These are phyloP conservation scores for Spinus olivaceus DNA, from an alignment of 2,797 vertebrate species.

Conservation along the genomic window DNA sequence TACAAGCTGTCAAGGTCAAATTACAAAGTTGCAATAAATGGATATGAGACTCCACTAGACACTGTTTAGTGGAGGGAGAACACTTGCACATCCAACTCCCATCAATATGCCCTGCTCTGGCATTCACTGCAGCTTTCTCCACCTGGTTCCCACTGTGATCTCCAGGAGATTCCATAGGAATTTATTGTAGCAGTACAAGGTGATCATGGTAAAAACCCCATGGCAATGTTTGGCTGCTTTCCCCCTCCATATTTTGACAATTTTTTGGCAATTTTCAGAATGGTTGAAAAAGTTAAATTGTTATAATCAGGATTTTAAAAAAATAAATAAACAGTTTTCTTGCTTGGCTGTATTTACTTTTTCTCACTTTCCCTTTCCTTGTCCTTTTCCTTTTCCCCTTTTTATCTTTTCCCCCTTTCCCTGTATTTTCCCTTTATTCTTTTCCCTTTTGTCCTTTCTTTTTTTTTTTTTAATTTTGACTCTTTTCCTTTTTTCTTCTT, in stretches of 20 bases:
- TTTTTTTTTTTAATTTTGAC: fast-evolving
- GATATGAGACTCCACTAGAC: background rate
- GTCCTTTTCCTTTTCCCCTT: fast-evolving
- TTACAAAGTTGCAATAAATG: background rate
- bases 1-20: background rate
- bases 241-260: background rate
- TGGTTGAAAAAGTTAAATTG: background rate
- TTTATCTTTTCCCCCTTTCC: background rate
- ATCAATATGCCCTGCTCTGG: background rate
- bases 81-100: background rate
- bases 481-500: fast-evolving
- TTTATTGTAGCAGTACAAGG: background rate
- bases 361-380: fast-evolving
- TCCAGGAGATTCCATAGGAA: background rate
- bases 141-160: background rate
- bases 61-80: background rate
- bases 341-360: background rate
- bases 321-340: background rate
- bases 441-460: background rate
- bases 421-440: background rate
- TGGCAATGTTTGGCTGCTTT: background rate
- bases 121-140: background rate
- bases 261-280: background rate
- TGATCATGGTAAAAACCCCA: background rate
- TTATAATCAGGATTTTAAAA: background rate